Conservation (phyloP, 2,797 vertebrate species). For the Scleropages formosus region DNA sequence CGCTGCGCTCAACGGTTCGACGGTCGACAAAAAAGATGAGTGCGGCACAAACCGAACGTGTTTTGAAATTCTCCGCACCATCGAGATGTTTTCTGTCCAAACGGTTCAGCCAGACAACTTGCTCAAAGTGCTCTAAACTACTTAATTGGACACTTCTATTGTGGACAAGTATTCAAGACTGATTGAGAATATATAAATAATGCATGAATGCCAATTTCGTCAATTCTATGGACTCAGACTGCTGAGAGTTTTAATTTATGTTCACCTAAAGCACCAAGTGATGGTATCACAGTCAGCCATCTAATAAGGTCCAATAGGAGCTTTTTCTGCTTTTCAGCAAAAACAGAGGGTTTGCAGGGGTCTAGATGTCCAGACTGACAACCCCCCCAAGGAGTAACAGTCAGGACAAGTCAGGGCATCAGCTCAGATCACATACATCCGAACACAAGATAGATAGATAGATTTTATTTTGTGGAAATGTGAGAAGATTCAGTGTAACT, state of each 20-base stretch:
- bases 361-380: not conserved
- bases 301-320: not conserved
- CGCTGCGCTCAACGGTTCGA: no score
- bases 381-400: not conserved
- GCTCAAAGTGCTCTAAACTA: not conserved
- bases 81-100: constrained; percentile 3
- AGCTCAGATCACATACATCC: no score
- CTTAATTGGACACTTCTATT: constrained; percentile 18
- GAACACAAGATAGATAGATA: no score
- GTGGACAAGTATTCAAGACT: constrained; percentile 8
- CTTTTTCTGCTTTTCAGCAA: not conserved
- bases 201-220: constrained; percentile 9
- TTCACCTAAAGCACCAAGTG: not conserved
- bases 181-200: not conserved
- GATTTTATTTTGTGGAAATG: no score
- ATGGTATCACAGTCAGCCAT: not conserved
- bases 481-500: no score
- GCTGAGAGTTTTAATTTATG: not conserved
- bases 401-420: no score
- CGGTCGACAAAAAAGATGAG: no score
- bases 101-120: not conserved
- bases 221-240: not conserved
- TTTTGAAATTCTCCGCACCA: constrained; percentile 28
- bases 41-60: no score
- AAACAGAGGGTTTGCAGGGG: not conserved